Evolutionary conservation across 2,888 invertebrate genomes (phyloP), one percentile per base, ranked within the genome.

Genomic region (Muschampia plurimacula): DNA sequence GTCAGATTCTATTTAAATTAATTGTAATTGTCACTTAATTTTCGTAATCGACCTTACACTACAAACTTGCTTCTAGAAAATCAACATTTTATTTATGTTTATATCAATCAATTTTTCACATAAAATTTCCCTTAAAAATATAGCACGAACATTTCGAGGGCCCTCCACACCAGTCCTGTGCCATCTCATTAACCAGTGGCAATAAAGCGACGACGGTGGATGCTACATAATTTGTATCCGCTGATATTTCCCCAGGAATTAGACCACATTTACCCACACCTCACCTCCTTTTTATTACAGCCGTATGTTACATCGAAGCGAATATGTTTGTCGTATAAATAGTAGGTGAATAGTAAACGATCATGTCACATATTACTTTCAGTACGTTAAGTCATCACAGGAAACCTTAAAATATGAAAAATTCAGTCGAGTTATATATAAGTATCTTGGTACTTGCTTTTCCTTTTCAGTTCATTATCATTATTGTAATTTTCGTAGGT

Each of bases 171-270:
- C 28, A 68, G 39, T 60, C 2, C 64, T 75, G 74, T 76, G 59
- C 77, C 55, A 55, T 71, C 77, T 80, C 79, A 79, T 80, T 77
- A 80, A 78, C 74, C 77, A 55, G 55, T 22, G 22, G 55, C 55
- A 55, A 55, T 55, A 55, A 55, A 55, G 55, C 55, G 55, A 28
- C 55, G 73, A 74, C 76, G 77, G 74, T 74, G 77, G 78, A 79
- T 77, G 79, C 73, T 76, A 78, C 77, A 80, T 79, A 79, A 80
- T 80, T 80, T 80, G 80, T 79, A 79, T 78, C 80, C 80, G 78
- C 78, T 80, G 80, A 80, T 80, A 79, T 79, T 78, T 76, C 77
- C 76, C 75, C 77, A 75, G 77, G 78, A 80, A 79, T 79, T 78
- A 77, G 76, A 75, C 74, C 73, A 74, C 77, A 72, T 72, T 68